phyloP scores from a whole-genome alignment of 2,888 invertebrate genomes.

The Eledona agricola region DNA sequence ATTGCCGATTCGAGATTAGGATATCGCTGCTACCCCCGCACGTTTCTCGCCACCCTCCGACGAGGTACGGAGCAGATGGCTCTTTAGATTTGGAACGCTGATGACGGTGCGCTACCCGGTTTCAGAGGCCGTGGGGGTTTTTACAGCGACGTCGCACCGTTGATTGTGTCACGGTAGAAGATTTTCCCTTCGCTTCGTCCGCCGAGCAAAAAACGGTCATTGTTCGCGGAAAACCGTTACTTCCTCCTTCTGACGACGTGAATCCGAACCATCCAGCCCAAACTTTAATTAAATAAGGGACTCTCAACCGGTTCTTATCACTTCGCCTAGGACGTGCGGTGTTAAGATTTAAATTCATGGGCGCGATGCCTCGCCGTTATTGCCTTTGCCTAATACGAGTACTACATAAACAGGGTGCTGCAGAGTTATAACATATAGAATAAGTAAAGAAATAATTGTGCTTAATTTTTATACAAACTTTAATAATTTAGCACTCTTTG shows the following conservation, averaged over 20 bases:
- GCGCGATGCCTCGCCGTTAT: too few species aligned
- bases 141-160: slow-evolving; percentile 36
- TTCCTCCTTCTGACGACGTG: slow-evolving; percentile 17
- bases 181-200: slow-evolving; percentile 25
- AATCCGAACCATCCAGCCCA: slow-evolving; percentile 23
- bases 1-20: slow-evolving; percentile 49
- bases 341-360: too few species aligned
- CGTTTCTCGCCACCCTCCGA: slow-evolving; percentile 53
- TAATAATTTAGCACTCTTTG: too few species aligned
- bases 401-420: too few species aligned
- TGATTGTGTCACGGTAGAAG: slow-evolving; percentile 39
- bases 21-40: slow-evolving; percentile 59
- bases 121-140: slow-evolving; percentile 31
- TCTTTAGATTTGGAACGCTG: slow-evolving; percentile 68
- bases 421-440: too few species aligned
- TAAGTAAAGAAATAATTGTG: too few species aligned
- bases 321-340: neutral
- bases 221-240: slow-evolving; percentile 35
- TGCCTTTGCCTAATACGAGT: too few species aligned
- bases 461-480: too few species aligned
- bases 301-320: slow-evolving; percentile 18
- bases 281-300: slow-evolving; percentile 28
- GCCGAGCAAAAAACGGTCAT: slow-evolving; percentile 26
- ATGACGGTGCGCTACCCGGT: slow-evolving; percentile 57
- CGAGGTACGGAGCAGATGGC: slow-evolving; percentile 51